Base-by-base conservation (phyloP, 2,797 vertebrate species). In the Ciconia nigra region DNA sequence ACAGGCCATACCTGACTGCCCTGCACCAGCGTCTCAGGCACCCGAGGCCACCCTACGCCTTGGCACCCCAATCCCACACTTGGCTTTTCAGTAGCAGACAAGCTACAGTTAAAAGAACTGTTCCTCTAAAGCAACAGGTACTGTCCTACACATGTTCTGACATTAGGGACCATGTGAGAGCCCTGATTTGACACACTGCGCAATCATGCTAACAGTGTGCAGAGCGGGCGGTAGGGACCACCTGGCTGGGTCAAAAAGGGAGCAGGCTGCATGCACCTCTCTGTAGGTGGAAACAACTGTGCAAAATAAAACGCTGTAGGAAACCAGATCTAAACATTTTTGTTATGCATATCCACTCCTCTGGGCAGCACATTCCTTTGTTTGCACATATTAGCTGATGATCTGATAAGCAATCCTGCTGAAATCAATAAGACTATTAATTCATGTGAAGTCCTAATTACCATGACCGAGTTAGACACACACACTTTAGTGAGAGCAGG, bases 301-400 rank as follows among this genome's bases (percentile, higher is more conserved):
- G 61, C 25, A 51, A 73, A 74, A 55, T 24, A 55, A 79, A 67
- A 46, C 1, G 2, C 54, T 2, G 9, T 5, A 65, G 44, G 20
- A 91, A 93, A 46, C 3, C 28, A 62, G 18, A 54, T 57, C 21
- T 74, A 81, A 83, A 71, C 5, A 24, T 55, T 83, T 81, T 39
- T 90, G 51, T 24, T 76, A 79, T 46, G 51, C 21, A 14, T 26
- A 39, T 11, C 71, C n/a, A 61, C 24, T 65, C 42, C 39, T 87
- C 62, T 2, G 7, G 70, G 78, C n/a, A 77, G 69, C 49, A 69
- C 21, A 22, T 47, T 72, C 21, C 59, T 89, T 87, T 89, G 44
- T 83, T 95, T 89, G 89, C 87, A 72, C 10, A 11, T 44, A 77
- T 66, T 83, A 84, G 42, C 39, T 87, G 70, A 79, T 28, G 51